Evolutionary conservation across 2,888 invertebrate genomes (phyloP).

Genomic region (Brenthis hecate): DNA sequence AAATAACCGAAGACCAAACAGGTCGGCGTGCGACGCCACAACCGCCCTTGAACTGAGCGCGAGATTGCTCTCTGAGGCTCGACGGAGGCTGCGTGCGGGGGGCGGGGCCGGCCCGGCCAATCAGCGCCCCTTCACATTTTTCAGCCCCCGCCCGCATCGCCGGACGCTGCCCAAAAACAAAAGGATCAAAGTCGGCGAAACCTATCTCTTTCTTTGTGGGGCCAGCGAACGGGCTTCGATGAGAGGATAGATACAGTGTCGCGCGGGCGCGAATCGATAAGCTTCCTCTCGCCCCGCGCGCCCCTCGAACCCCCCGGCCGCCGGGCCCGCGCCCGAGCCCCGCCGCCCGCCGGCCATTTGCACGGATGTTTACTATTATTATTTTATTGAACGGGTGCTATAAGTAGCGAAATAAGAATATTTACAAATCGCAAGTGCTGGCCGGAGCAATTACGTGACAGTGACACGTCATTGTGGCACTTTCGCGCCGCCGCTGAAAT

Average conservation of each 20-base stretch:
- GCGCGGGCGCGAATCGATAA: conserved; percentile 81
- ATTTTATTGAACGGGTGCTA: conserved; percentile 80
- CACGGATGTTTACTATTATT: conserved; percentile 82
- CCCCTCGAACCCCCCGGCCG: conserved; percentile 55
- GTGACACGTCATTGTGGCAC: conserved; percentile 20
- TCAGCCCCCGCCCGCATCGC: conserved; percentile 80
- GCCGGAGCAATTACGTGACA: conserved; percentile 36
- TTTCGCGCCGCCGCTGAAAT: conserved; percentile 10
- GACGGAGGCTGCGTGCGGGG: conserved; percentile 55
- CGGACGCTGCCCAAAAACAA: conserved; percentile 83
- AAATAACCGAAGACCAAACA: conserved; percentile 61
- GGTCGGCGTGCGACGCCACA: conserved; percentile 63
- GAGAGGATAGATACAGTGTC: conserved; percentile 81
- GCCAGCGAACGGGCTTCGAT: conserved; percentile 79
- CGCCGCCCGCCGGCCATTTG: conserved; percentile 77
- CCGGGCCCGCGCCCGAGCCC: conserved; percentile 50
- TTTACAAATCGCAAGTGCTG: conserved; percentile 61
- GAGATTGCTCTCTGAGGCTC: conserved; percentile 50
- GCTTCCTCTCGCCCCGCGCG: conserved; percentile 49
- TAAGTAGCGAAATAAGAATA: conserved; percentile 76
- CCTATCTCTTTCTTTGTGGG: conserved; percentile 83
- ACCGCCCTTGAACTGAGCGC: conserved; percentile 78
- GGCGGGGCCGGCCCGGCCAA: conserved; percentile 74
- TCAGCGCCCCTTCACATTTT: conserved; percentile 80
- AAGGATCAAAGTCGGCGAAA: conserved; percentile 82